Conservation (phyloP, 2,797 vertebrate genomes). For the Echiichthys vipera region DNA sequence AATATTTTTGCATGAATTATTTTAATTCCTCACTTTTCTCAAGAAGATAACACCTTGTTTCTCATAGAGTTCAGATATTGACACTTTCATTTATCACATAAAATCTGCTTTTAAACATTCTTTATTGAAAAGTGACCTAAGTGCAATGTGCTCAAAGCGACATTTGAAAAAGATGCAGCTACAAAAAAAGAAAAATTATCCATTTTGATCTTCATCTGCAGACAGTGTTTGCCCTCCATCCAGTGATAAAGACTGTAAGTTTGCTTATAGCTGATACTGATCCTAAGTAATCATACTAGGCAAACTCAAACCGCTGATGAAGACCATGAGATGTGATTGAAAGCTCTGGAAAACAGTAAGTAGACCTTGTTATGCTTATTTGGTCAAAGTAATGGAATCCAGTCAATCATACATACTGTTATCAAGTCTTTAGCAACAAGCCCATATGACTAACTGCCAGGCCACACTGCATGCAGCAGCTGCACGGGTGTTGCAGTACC, state of each 20-base stretch:
- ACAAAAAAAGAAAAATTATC: background rate
- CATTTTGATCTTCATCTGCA: no score
- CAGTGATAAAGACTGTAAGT: background rate
- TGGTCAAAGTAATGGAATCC: background rate
- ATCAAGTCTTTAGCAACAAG: background rate
- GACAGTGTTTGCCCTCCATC: background rate
- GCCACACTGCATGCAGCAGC: no score
- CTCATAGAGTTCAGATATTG: background rate
- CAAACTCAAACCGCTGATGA: background rate
- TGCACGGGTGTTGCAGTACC: no score
- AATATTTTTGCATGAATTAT: background rate
- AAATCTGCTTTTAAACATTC: background rate
- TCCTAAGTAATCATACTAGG: background rate
- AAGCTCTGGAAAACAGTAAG: no score
- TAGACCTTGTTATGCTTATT: background rate
- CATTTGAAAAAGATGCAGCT: background rate
- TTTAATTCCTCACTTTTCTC: background rate
- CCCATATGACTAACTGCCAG: no score
- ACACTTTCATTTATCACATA: no score
- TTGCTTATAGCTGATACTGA: background rate
- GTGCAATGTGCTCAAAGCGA: background rate
- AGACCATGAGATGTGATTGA: background rate
- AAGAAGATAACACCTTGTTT: background rate
- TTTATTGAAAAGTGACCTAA: background rate
- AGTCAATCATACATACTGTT: no score